These are phyloP conservation scores for Samia ricini DNA, from an alignment of 1,140 invertebrate genomes.

Conservation along the genomic window DNA sequence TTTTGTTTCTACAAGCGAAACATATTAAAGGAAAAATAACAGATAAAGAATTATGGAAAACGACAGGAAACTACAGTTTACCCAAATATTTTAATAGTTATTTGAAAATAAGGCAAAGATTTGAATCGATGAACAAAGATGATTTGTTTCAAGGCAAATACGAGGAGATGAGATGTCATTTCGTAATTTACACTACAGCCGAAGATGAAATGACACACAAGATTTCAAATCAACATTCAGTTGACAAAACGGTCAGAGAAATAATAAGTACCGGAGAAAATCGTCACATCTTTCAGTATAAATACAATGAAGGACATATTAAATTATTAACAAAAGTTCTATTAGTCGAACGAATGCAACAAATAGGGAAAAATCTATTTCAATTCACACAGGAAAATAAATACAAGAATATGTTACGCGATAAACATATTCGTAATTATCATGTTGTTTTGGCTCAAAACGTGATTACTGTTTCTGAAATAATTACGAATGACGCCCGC, in stretches of 20 bases:
- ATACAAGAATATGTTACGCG: background rate
- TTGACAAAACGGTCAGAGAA: constrained; percentile 1
- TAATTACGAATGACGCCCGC: background rate
- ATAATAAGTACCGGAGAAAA: constrained; percentile 6
- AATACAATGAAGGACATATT: background rate
- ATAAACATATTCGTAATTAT: constrained; percentile 6
- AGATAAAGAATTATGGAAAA: constrained; percentile 1
- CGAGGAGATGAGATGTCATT: constrained; percentile 7
- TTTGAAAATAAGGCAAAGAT: constrained; percentile 11
- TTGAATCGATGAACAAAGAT: background rate
- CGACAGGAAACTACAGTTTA: constrained; percentile 3
- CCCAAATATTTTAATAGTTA: constrained; percentile 17
- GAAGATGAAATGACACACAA: constrained; percentile 1
- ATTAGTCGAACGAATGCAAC: constrained; percentile 9
- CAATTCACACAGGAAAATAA: constrained; percentile 8
- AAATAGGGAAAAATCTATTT: background rate
- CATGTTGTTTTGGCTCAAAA: constrained; percentile 13
- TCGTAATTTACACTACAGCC: constrained; percentile 12
- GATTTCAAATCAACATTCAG: background rate
- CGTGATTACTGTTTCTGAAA: constrained; percentile 8
- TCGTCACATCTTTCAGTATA: background rate
- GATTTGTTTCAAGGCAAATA: background rate
- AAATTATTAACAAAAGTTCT: background rate
- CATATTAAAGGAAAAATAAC: constrained; percentile 9
- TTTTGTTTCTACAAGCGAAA: constrained; percentile 19